Conservation (phyloP, 2,113 vertebrate species). For the Hippocampus guttulatus region DNA sequence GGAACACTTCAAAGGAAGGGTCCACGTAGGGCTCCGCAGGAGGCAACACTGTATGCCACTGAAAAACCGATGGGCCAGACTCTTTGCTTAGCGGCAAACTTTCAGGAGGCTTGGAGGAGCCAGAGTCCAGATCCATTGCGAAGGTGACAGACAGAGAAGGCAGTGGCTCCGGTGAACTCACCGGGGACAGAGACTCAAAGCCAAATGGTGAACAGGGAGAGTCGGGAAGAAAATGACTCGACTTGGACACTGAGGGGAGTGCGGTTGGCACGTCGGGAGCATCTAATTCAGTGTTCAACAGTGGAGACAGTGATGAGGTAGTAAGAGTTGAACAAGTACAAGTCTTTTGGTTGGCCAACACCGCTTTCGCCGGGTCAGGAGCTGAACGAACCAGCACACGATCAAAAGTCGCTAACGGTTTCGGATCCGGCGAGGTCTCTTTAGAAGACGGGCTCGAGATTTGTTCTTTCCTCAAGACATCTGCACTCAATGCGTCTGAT, state of each 20-base stretch:
- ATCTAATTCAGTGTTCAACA: conserved; percentile 4
- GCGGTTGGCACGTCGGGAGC: background rate
- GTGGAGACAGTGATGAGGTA: conserved; percentile 15
- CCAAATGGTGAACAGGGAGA: conserved; percentile 43
- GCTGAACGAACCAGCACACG: background rate
- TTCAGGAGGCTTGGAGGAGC: background rate
- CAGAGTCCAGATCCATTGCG: conserved; percentile 18
- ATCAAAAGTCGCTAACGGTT: conserved; percentile 4
- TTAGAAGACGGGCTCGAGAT: background rate
- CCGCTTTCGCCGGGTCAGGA: background rate
- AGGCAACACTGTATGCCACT: conserved; percentile 65
- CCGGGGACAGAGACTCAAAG: conserved; percentile 53
- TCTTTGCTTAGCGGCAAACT: background rate
- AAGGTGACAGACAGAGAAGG: conserved; percentile 34
- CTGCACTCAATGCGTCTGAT: background rate
- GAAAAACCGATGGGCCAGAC: conserved; percentile 34
- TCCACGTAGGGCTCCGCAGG: conserved; percentile 27
- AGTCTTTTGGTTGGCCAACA: conserved; percentile 2
- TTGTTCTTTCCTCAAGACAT: background rate
- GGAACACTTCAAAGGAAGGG: conserved; percentile 39
- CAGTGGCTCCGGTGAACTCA: conserved; percentile 49
- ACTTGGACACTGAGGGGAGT: conserved; percentile 21
- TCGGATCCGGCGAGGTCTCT: background rate
- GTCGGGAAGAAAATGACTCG: conserved; percentile 23
- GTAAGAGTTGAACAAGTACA: conserved; percentile 15